Base-by-base conservation (phyloP, 2,113 vertebrate species). In the Phainopepla nitens region DNA sequence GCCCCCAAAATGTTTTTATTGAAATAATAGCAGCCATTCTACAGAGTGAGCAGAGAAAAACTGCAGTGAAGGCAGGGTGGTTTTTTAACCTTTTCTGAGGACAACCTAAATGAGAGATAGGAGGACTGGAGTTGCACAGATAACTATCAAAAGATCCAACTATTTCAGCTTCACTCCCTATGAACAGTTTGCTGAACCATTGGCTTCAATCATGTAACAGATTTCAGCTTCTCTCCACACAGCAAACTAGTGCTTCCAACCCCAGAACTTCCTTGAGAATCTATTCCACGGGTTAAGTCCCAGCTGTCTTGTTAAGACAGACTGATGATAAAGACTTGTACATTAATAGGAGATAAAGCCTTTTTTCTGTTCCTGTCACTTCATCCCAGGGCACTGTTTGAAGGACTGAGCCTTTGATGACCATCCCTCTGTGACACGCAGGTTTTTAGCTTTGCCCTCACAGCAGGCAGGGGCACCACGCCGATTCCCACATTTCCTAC, bases 391-490 rank as follows among this genome's bases (percentile, higher is more conserved):
- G 54, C 62, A 56, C 0, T 90, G 92, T 94, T 77, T 92, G 83
- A 81, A 89, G 87, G 84, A 16, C 53, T 17, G 57, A 94, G 91
- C 91, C 95, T 95, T 97, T 95, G 89, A 96, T 89, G 94, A 56
- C 89, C 89, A 60, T 6, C 73, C 28, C 83, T 64, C 69, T 33
- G 91, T 68, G 83, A 84, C 83, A 91, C 0, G 13, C 17, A 35
- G 73, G 73, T 41, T 82, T 84, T 66, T 18, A 49, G 70, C 93
- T 75, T 2, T 95, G 89, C 87, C 91, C 95, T 95, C 94, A 35
- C 81, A 91, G 93, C 94, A 95, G 89, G 91, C 65, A 60, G 85
- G 91, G 87, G 77, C 94, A 91, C 49, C 72, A 79, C 1, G 0
- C 80, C 1, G n/a, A 78, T 75, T 68, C 72, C 57, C 69, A 87